Conservation (phyloP, 1,140 invertebrate species). For the Phenacoccus solenopsis region DNA sequence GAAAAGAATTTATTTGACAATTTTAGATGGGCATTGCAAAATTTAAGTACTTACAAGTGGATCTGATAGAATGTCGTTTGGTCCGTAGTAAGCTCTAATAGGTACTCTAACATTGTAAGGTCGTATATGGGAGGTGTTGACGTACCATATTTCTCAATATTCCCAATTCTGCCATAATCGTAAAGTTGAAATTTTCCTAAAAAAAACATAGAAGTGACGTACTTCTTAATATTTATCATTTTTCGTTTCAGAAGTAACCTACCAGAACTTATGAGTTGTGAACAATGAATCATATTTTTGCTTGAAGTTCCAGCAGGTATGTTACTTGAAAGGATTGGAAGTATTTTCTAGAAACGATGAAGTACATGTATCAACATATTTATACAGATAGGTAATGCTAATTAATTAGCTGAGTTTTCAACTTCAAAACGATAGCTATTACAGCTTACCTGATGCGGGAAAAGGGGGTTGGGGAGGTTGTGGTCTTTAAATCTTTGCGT, state of each 20-base stretch:
- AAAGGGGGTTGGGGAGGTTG: no score
- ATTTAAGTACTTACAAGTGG: slow-evolving; percentile 22
- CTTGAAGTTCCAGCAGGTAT: not conserved
- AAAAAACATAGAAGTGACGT: no score
- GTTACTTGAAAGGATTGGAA: not conserved
- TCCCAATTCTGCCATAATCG: slow-evolving; percentile 33
- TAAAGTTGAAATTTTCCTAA: slow-evolving; percentile 25
- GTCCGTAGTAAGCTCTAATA: slow-evolving; percentile 42
- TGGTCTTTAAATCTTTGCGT: no score
- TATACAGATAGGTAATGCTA: no score
- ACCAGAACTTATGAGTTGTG: not conserved
- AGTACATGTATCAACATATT: no score
- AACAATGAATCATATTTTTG: not conserved
- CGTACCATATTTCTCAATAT: slow-evolving; percentile 35
- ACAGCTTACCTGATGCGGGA: no score
- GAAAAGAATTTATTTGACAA: no score
- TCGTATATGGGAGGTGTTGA: slow-evolving; percentile 42
- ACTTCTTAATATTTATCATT: no score
- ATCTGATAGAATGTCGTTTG: slow-evolving; percentile 46
- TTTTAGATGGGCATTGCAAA: no score
- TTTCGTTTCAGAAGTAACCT: not conserved
- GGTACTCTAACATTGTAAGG: slow-evolving; percentile 41
- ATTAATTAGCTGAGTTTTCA: no score
- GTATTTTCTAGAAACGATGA: not conserved
- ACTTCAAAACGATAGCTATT: no score